phyloP scores from a whole-genome alignment of 2,888 invertebrate genomes.

The Chymomyza fuscimana region DNA sequence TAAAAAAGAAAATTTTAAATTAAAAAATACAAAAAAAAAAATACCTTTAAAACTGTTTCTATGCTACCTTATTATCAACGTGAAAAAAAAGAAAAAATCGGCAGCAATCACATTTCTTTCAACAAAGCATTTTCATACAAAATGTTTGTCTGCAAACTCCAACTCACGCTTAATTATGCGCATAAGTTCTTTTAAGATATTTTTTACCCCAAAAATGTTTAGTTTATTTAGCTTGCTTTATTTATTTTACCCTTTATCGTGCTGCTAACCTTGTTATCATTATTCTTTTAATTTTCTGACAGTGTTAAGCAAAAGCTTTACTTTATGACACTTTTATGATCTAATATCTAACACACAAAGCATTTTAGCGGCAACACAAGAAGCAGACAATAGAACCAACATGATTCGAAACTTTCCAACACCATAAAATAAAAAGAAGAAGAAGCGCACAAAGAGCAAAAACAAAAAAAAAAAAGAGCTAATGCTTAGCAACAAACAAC shows the following conservation, averaged over 20 bases:
- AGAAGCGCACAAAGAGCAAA: slow-evolving; percentile 30
- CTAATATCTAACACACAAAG: slow-evolving; percentile 21
- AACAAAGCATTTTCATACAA: too few species aligned
- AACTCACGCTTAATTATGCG: too few species aligned
- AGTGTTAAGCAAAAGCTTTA: slow-evolving; percentile 6
- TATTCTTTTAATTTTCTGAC: background rate
- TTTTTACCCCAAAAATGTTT: too few species aligned
- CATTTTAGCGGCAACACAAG: slow-evolving; percentile 30
- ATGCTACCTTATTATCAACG: too few species aligned
- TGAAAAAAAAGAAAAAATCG: too few species aligned
- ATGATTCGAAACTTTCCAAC: background rate
- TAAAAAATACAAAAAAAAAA: too few species aligned
- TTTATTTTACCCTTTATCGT: background rate
- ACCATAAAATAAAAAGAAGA: background rate
- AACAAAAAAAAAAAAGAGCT: slow-evolving; percentile 22
- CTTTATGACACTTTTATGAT: slow-evolving; percentile 10
- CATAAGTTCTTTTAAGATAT: too few species aligned
- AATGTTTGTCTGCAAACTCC: too few species aligned
- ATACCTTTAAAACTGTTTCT: too few species aligned
- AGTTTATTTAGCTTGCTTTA: background rate
- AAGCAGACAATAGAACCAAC: slow-evolving; percentile 35
- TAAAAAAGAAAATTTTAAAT: too few species aligned
- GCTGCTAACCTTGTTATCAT: background rate
- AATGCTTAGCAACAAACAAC: slow-evolving; percentile 28
- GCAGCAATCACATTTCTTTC: too few species aligned